Evolutionary conservation across 1,140 invertebrate species (phyloP).

Genomic region (Nephila pilipes): DNA sequence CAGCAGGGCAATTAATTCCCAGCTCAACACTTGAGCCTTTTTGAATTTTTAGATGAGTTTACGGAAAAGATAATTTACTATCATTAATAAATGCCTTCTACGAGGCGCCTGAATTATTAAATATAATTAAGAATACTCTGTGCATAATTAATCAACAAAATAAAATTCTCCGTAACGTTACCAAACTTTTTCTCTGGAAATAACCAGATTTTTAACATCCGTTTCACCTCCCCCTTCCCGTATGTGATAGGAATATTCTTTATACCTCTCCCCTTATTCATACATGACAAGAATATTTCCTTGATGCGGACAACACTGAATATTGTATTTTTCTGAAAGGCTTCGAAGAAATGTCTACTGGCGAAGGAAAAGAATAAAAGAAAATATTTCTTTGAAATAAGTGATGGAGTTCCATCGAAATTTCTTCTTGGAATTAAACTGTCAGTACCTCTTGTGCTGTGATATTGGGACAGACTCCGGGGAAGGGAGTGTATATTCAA

Average conservation of each 20-base stretch:
- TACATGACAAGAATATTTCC: background rate
- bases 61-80: too few species aligned
- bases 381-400: background rate
- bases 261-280: background rate
- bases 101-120: too few species aligned
- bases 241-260: background rate
- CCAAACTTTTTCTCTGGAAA: background rate
- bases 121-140: too few species aligned
- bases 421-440: slow-evolving; percentile 51
- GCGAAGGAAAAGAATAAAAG: background rate
- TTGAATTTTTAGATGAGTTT: too few species aligned
- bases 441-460: slow-evolving; percentile 42
- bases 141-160: too few species aligned
- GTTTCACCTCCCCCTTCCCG: background rate
- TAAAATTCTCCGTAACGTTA: background rate
- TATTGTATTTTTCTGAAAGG: slow-evolving; percentile 32
- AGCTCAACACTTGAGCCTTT: too few species aligned
- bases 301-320: slow-evolving; percentile 27
- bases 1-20: too few species aligned
- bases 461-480: background rate
- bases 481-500: background rate
- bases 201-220: background rate
- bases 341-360: slow-evolving; percentile 29
- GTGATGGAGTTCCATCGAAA: slow-evolving; percentile 29
- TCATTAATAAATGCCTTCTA: too few species aligned